Evolutionary conservation across 2,797 vertebrate genomes (phyloP), one percentile per base, ranked within the genome.

Genomic region (Tympanoctomys barrerae): DNA sequence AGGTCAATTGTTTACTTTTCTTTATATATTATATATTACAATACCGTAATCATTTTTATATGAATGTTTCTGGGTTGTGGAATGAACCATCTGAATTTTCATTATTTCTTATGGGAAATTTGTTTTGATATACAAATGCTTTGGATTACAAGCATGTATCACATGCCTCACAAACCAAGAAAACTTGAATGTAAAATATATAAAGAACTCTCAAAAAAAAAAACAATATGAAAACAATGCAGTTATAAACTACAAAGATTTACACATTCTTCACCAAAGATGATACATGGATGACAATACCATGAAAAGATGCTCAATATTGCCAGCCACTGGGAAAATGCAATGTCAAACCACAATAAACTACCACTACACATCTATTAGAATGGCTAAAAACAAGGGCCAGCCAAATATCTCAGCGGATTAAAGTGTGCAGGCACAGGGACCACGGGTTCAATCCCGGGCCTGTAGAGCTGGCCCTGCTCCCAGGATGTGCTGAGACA

Each of bases 241-340:
- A 88, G 83, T 54, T 92, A 61, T 62, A 94, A 77, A 68, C 39
- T 57, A 6, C 49, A 61, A 90, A 96, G 36, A 90, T 66, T 28
- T 66, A 16, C 75, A 68, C 59, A 71, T 54, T 89, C 52, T 81
- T 80, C 77, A 64, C 62, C 61, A 73, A 90, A 87, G 54, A 83
- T 28, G 36, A 73, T 7, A 52, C 42, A 54, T 52, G 52, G 39
- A 75, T 75, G 24, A 73, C 57, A 82, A 83, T 61, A n/a, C 73
- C 21, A 59, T 52, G 70, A 92, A 95, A 66, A 73, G 21, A 87
- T 84, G 21, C 1, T 75, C 71, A 39, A 71, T 9, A 75, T 75
- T 24, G 46, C 42, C 46, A 75, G 11, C 71, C 71, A 26, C 93
- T 71, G 59, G 49, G 36, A 59, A 61, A 39, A 94, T 75, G 64